A percentile compares a stretch with the other conserved stretches of the same genome.
Evolutionary conservation across 2,888 invertebrate genomes (phyloP).

Genomic region (Alloplasta piceator): DNA sequence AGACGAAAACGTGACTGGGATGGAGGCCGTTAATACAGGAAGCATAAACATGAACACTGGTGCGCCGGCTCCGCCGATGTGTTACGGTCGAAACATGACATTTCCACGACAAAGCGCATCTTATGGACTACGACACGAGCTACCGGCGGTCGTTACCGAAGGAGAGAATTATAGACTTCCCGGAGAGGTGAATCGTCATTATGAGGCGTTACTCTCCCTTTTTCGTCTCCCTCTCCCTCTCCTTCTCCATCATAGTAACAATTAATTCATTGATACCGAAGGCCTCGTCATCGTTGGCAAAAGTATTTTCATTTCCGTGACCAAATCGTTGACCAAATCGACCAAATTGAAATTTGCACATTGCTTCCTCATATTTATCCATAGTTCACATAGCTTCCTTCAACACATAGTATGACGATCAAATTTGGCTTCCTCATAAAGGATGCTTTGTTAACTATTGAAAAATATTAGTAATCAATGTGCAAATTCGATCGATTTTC

Average conservation of each 20-base stretch:
- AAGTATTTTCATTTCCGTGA: not conserved
- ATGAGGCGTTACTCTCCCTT: slow-evolving; percentile 40
- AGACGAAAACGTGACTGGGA: slow-evolving; percentile 80
- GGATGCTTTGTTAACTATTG: too few relatives aligned
- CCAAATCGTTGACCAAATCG: too few relatives aligned
- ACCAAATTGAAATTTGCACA: too few relatives aligned
- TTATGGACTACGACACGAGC: slow-evolving; percentile 85
- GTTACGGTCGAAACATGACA: slow-evolving; percentile 87
- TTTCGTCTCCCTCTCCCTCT: not conserved
- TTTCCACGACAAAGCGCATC: slow-evolving; percentile 85
- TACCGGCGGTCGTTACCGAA: slow-evolving; percentile 88
- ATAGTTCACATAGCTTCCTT: too few relatives aligned
- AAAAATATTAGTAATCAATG: too few relatives aligned
- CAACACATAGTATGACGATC: too few relatives aligned
- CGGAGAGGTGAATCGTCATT: slow-evolving; percentile 77
- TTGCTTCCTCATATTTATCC: too few relatives aligned
- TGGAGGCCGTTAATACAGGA: slow-evolving; percentile 77
- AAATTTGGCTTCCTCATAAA: too few relatives aligned
- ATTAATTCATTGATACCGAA: not conserved
- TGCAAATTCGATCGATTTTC: too few relatives aligned
- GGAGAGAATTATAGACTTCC: slow-evolving; percentile 85
- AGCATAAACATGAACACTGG: slow-evolving; percentile 75
- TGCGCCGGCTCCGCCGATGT: slow-evolving; percentile 82
- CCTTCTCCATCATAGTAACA: not conserved
- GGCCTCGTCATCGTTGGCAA: not conserved